Percentiles rank a stretch among this genome's conserved stretches.
Evolutionary conservation across 2,113 vertebrate genomes (phyloP).

Genomic region (Indicator maculatus): DNA sequence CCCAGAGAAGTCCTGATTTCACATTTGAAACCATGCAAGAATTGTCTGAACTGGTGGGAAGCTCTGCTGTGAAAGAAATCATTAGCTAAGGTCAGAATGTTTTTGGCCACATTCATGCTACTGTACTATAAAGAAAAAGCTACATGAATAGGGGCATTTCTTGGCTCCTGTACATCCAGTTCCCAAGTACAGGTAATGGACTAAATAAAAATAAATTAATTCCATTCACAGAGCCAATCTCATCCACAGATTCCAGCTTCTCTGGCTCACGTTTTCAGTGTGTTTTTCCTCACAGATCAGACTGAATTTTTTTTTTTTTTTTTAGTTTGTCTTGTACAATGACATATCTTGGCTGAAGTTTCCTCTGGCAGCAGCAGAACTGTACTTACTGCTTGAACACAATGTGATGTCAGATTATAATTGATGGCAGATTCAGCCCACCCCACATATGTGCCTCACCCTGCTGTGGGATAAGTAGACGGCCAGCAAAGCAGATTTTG

Average conservation of each 20-base stretch:
- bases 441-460: not conserved
- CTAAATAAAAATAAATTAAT: not conserved
- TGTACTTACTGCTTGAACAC: not conserved
- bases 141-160: not conserved
- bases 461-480: not conserved
- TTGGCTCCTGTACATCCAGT: not conserved
- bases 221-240: not conserved
- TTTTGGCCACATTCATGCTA: not conserved
- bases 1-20: not conserved
- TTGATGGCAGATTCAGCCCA: not conserved
- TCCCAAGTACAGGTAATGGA: not conserved
- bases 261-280: not conserved
- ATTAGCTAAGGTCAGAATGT: not conserved
- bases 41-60: not conserved
- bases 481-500: not conserved
- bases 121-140: not conserved
- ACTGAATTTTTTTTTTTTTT: slow-evolving; percentile 23
- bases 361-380: slow-evolving; percentile 17
- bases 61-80: not conserved
- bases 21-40: not conserved
- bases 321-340: not conserved
- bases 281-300: slow-evolving; percentile 24
- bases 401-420: slow-evolving; percentile 21
- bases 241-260: not conserved
- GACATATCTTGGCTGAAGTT: slow-evolving; percentile 44